Evolutionary conservation across 2,888 invertebrate genomes (phyloP), one percentile per base, ranked within the genome.

Genomic region (Dione vanillae): DNA sequence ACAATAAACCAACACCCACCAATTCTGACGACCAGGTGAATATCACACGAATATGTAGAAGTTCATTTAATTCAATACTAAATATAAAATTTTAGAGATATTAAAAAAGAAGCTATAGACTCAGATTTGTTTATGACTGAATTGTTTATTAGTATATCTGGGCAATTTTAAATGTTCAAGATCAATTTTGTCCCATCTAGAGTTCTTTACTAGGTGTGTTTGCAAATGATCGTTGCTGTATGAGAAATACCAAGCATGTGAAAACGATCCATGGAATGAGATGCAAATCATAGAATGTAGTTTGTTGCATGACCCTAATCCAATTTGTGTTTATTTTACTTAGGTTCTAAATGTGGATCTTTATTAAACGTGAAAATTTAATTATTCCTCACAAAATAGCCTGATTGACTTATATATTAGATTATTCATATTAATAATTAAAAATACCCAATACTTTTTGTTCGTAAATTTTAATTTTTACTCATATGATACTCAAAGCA

Each of bases 21-120:
- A 90, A 93, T 76, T 90, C 92, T 62, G 92, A 92, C 12, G 91
- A 92, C 85, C 94, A 93, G 93, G 93, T 93, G 94, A 92, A 91
- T 91, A 92, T 87, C 77, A 78, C 68, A 71, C 37, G 45, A 67
- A 54, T n/a, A 56, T 10, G 19, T 66, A 65, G 49, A 58, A 3
- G 27, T 41, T 35, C 27, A 61, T 58, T 14, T 0, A 47, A 47
- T 9, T 16, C 19, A 47, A 41, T n/a, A 49, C 41, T 41, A 65
- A n/a, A n/a, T n/a, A n/a, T 19, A 58, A 41, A 7, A 7, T 37
- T 37, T 58, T 19, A 19, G 45, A 47, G 6, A 37, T 19, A 20
- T 0, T 35, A 19, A 37, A 41, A 27, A 8, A 52, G 19, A 35
- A 20, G 19, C 10, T 49, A 49, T 3, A 5, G 27, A 5, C 19